These are phyloP conservation scores for Endotricha flammealis DNA, from an alignment of 2,888 invertebrate species.

Conservation along the genomic window DNA sequence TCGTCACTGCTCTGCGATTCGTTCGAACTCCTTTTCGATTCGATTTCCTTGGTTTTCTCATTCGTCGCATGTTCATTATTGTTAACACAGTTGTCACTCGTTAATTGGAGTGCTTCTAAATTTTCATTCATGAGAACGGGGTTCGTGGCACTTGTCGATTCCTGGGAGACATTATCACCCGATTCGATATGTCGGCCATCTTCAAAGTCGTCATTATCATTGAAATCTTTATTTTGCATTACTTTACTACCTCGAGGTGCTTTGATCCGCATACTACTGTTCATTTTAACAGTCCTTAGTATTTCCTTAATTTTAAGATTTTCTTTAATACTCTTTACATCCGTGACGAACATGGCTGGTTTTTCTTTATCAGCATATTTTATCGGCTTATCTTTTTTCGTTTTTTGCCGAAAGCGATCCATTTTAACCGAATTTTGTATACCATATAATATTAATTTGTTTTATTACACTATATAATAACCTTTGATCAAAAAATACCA, in stretches of 20 bases:
- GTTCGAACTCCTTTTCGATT: neutral
- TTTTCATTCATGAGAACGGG: slow-evolving; percentile 30
- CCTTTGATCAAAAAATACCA: slow-evolving; percentile 20
- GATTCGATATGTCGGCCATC: slow-evolving; percentile 24
- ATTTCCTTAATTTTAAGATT: slow-evolving; percentile 66
- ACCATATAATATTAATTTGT: neutral
- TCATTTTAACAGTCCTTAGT: slow-evolving; percentile 65
- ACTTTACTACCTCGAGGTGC: slow-evolving; percentile 58
- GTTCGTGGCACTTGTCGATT: slow-evolving; percentile 44
- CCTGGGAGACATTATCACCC: slow-evolving; percentile 17
- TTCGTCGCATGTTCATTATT: slow-evolving; percentile 14
- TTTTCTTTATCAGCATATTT: slow-evolving; percentile 48
- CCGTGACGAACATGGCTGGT: slow-evolving; percentile 40
- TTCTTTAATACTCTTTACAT: slow-evolving; percentile 59
- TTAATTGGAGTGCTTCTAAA: slow-evolving; percentile 15
- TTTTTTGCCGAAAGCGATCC: slow-evolving; percentile 55
- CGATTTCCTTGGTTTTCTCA: neutral
- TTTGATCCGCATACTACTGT: slow-evolving; percentile 60
- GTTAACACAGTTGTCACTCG: slow-evolving; percentile 16
- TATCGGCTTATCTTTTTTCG: slow-evolving; percentile 48
- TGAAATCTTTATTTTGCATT: slow-evolving; percentile 56
- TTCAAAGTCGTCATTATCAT: slow-evolving; percentile 46
- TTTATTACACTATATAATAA: slow-evolving; percentile 13
- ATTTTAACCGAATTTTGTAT: slow-evolving; percentile 29
- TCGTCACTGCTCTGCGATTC: neutral